These are phyloP conservation scores for Achatina immaculata DNA, from an alignment of 1,140 invertebrate genomes.

Conservation along the genomic window DNA sequence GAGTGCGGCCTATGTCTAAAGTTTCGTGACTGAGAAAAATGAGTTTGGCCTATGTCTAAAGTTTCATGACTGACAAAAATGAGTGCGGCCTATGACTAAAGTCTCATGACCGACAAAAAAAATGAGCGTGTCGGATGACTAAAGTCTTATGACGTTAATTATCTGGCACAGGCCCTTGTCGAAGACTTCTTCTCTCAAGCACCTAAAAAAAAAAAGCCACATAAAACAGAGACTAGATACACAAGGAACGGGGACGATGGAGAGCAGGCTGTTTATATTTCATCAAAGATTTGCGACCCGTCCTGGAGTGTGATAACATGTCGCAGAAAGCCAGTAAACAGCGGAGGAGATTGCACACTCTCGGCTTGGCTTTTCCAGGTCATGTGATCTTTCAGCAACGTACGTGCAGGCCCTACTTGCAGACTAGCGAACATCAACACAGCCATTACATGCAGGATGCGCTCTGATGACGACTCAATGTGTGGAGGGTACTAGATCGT, in stretches of 20 bases:
- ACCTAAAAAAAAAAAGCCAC: neutral
- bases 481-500: neutral
- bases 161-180: neutral
- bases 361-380: neutral
- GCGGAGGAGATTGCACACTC: neutral
- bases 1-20: too few species aligned
- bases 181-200: neutral
- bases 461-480: slow-evolving; percentile 4
- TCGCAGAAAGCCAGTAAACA: slow-evolving; percentile 3
- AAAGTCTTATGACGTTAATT: too few species aligned
- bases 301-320: slow-evolving; percentile 19
- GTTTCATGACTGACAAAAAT: too few species aligned
- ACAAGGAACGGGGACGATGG: too few species aligned
- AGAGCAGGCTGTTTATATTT: slow-evolving; percentile 26
- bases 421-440: slow-evolving; percentile 19
- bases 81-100: too few species aligned
- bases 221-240: neutral
- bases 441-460: slow-evolving; percentile 16
- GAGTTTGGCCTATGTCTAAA: too few species aligned
- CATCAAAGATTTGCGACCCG: neutral
- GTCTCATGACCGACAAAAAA: too few species aligned
- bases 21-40: too few species aligned
- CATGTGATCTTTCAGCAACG: neutral
- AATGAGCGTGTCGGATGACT: too few species aligned
- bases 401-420: neutral